Conservation (phyloP, 1,140 invertebrate genomes). For the Tetranychus cinnabarinus region DNA sequence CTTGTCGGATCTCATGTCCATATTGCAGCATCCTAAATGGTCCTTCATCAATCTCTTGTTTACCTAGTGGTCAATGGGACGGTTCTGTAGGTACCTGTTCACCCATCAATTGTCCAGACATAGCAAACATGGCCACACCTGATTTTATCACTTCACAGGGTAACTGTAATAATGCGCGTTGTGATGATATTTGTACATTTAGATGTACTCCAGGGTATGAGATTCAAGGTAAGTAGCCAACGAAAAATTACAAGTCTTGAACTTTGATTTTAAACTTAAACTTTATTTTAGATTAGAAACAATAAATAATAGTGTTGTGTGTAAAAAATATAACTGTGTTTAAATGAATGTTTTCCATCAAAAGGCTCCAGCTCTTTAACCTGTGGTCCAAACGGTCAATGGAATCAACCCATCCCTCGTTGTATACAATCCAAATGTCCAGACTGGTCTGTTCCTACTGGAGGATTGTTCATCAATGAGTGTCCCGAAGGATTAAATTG, state of each 20-base stretch:
- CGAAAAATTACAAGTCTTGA: background rate
- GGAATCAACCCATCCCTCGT: background rate
- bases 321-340: background rate
- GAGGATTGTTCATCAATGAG: background rate
- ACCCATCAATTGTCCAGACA: background rate
- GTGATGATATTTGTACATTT: background rate
- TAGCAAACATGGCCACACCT: background rate
- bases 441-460: background rate
- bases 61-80: slow-evolving; percentile 5
- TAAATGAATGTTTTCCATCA: background rate
- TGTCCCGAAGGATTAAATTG: background rate
- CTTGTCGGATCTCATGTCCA: slow-evolving; percentile 5
- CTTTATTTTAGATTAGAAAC: background rate
- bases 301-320: slow-evolving; percentile 2
- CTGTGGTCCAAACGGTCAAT: slow-evolving; percentile 3
- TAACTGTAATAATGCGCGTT: background rate
- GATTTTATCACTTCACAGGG: too few relatives aligned
- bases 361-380: background rate
- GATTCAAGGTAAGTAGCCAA: background rate
- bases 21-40: background rate
- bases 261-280: too few relatives aligned
- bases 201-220: background rate
- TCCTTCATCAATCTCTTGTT: background rate
- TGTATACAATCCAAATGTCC: slow-evolving; percentile 1
- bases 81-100: background rate